Percentiles rank a stretch among this genome's conserved stretches.
phyloP scores from a whole-genome alignment of 2,888 invertebrate genomes.

The Caenorhabditis auriculariae region DNA sequence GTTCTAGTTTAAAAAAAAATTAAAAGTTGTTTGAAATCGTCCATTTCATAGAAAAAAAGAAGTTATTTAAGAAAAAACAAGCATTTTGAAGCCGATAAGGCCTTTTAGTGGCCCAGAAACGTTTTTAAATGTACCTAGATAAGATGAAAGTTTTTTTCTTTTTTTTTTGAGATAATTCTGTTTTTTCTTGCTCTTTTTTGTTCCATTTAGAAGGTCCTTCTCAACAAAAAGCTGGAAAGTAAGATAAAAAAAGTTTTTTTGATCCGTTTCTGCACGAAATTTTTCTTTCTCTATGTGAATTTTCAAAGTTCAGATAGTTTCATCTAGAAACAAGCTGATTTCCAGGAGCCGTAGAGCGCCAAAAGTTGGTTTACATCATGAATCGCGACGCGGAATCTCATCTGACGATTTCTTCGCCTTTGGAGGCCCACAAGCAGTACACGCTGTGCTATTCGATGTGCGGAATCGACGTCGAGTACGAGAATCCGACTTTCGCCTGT shows the following conservation, averaged over 20 bases:
- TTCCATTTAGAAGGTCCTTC: no score
- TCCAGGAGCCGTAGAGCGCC: conserved; percentile 91
- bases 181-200: no score
- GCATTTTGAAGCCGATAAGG: no score
- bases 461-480: conserved; percentile 97
- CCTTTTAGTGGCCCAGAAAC: no score
- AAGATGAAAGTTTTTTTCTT: no score
- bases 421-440: conserved; percentile 93
- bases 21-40: no score
- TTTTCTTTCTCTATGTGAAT: not conserved
- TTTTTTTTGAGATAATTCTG: no score
- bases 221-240: no score
- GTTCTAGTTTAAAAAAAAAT: no score
- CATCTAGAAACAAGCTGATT: not conserved
- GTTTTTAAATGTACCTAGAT: no score
- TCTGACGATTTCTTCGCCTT: conserved; percentile 93
- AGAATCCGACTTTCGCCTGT: conserved; percentile 99
- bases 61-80: no score
- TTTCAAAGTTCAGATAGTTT: not conserved
- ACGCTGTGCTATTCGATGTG: conserved; percentile 97
- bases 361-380: conserved; percentile 95
- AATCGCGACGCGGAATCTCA: conserved; percentile 96
- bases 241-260: not conserved
- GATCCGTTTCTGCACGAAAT: not conserved
- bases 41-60: no score